Percentiles rank a stretch among this genome's conserved stretches.
Conservation (phyloP, 2,888 invertebrate species). For the Phrixothrix hirtus region DNA sequence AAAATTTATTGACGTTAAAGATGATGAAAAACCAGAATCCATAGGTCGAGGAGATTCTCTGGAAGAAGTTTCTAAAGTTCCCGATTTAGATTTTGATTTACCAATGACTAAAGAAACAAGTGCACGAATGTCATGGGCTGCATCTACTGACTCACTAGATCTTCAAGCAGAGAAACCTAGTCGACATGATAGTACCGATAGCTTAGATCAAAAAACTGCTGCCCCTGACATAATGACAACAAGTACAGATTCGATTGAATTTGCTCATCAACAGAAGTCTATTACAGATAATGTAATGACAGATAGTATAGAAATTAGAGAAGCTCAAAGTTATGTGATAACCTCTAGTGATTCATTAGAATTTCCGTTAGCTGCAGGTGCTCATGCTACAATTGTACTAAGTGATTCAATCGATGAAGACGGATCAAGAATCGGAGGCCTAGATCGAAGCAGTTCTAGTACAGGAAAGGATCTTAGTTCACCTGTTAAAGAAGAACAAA, state of each 20-base stretch:
- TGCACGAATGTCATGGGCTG: slow-evolving; percentile 55
- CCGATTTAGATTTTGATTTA: slow-evolving; percentile 59
- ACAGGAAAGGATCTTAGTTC: slow-evolving; percentile 58
- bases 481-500: slow-evolving; percentile 52
- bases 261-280: slow-evolving; percentile 51
- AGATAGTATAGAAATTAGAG: slow-evolving; percentile 61
- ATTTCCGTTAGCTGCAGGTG: slow-evolving; percentile 48
- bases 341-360: slow-evolving; percentile 61
- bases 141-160: slow-evolving; percentile 68
- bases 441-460: slow-evolving; percentile 58
- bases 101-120: slow-evolving; percentile 48
- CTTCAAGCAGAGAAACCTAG: slow-evolving; percentile 55
- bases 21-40: slow-evolving; percentile 61
- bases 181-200: slow-evolving; percentile 68
- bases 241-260: slow-evolving; percentile 63
- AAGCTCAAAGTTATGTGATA: slow-evolving; percentile 51
- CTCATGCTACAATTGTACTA: slow-evolving; percentile 40
- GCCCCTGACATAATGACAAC: slow-evolving; percentile 61
- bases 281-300: slow-evolving; percentile 56
- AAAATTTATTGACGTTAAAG: slow-evolving; percentile 62
- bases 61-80: slow-evolving; percentile 60
- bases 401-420: slow-evolving; percentile 59
- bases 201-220: slow-evolving; percentile 66
- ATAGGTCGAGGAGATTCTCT: slow-evolving; percentile 59
- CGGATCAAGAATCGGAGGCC: slow-evolving; percentile 49